A percentile compares a stretch with the other conserved stretches of the same genome.
These are phyloP conservation scores for Heliangelus exortis DNA, from an alignment of 2,797 vertebrate species.

Conservation along the genomic window DNA sequence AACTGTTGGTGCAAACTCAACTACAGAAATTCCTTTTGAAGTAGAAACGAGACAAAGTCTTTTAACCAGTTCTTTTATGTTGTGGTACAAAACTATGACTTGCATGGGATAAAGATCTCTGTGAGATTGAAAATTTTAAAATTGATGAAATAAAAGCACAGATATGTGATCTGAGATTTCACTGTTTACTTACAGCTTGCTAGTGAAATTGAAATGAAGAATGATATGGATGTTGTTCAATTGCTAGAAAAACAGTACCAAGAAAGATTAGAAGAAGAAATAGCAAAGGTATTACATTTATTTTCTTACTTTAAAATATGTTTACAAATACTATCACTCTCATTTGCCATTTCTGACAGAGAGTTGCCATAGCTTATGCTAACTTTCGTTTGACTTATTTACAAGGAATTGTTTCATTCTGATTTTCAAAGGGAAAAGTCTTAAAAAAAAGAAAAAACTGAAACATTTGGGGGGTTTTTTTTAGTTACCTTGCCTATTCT, in stretches of 20 bases:
- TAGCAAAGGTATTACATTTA: slow-evolving; percentile 86
- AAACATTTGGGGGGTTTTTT: background rate
- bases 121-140: background rate
- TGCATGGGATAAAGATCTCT: background rate
- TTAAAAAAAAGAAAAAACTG: background rate
- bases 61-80: background rate
- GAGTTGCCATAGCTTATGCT: background rate
- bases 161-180: background rate
- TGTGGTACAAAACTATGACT: background rate
- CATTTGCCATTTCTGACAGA: background rate
- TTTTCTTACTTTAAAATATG: background rate
- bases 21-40: background rate
- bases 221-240: slow-evolving; percentile 49
- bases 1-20: background rate
- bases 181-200: slow-evolving; percentile 66
- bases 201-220: slow-evolving; percentile 43
- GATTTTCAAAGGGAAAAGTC: background rate
- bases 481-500: background rate
- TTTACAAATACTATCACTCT: background rate
- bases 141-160: slow-evolving; percentile 1
- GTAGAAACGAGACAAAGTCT: background rate
- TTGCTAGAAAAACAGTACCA: slow-evolving; percentile 81
- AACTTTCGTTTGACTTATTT: background rate
- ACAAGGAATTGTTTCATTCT: background rate
- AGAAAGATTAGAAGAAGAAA: slow-evolving; percentile 90